Evolutionary conservation across 1,140 invertebrate genomes (phyloP).

Genomic region (Drosophila micromelanica): DNA sequence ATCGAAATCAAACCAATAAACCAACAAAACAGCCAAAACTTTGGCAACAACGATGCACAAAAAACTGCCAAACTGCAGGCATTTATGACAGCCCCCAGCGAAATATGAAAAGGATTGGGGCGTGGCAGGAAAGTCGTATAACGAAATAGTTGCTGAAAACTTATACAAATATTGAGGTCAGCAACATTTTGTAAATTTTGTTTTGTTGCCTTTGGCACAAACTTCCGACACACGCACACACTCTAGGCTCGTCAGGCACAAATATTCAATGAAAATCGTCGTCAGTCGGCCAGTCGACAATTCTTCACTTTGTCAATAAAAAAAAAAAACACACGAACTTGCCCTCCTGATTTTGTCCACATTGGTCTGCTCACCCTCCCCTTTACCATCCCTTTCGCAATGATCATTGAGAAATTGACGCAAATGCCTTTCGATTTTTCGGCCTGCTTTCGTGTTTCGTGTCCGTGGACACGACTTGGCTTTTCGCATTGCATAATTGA

Average conservation of each 20-base stretch:
- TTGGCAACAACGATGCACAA: conserved; percentile 48
- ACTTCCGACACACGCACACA: conserved; percentile 54
- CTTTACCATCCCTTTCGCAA: not conserved
- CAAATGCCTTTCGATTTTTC: conserved; percentile 81
- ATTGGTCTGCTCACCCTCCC: not conserved
- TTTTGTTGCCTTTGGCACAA: conserved; percentile 63
- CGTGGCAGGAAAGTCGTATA: conserved; percentile 59
- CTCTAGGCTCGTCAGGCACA: conserved; percentile 14
- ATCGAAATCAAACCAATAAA: conserved; percentile 75
- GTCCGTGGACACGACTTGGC: conserved; percentile 64
- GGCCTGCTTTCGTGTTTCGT: conserved; percentile 41
- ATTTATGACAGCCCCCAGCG: conserved; percentile 64
- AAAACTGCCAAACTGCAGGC: conserved; percentile 73
- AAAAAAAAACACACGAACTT: conserved; percentile 18
- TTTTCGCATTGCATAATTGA: conserved; percentile 81
- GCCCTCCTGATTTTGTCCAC: conserved; percentile 42
- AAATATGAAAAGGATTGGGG: not conserved
- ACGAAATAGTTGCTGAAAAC: conserved; percentile 80
- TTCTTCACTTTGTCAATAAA: conserved; percentile 72
- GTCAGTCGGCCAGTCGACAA: conserved; percentile 38
- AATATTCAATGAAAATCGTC: conserved; percentile 76
- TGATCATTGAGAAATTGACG: conserved; percentile 70
- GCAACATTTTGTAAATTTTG: conserved; percentile 58
- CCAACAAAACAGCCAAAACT: conserved; percentile 45
- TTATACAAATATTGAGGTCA: conserved; percentile 80